Evolutionary conservation across 2,888 invertebrate genomes (phyloP).

Genomic region (Didymodactylos carnosus): DNA sequence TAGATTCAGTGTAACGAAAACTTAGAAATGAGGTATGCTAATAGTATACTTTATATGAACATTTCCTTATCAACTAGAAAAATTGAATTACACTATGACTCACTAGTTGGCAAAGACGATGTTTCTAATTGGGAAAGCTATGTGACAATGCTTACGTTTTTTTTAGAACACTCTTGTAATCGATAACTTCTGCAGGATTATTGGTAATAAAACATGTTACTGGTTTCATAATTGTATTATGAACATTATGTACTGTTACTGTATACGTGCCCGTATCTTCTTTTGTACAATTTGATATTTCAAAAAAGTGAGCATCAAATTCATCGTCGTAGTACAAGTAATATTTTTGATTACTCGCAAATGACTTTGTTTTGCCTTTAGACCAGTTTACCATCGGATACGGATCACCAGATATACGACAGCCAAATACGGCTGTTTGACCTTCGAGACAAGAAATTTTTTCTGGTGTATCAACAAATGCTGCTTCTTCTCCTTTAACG

Average conservation of each 20-base stretch:
- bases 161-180: conserved; percentile 20
- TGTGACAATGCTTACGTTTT: not conserved
- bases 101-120: too few relatives aligned
- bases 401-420: conserved; percentile 28
- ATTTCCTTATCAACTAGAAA: too few relatives aligned
- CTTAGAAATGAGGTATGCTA: too few relatives aligned
- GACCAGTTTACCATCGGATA: conserved; percentile 29
- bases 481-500: conserved; percentile 30
- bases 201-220: conserved; percentile 32
- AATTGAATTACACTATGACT: too few relatives aligned
- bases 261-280: conserved; percentile 31
- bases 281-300: conserved; percentile 7
- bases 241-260: conserved; percentile 29
- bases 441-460: conserved; percentile 32
- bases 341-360: not conserved
- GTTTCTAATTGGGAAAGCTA: too few relatives aligned
- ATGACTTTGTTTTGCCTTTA: conserved; percentile 24
- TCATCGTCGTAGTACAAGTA: conserved; percentile 11
- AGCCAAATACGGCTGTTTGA: conserved; percentile 24
- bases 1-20: too few relatives aligned
- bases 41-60: too few relatives aligned
- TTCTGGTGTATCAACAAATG: conserved; percentile 27
- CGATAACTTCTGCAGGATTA: conserved; percentile 28
- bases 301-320: conserved; percentile 3
- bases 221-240: conserved; percentile 26